Evolutionary conservation across 2,113 vertebrate species (phyloP).

Genomic region (Callospermophilus lateralis): DNA sequence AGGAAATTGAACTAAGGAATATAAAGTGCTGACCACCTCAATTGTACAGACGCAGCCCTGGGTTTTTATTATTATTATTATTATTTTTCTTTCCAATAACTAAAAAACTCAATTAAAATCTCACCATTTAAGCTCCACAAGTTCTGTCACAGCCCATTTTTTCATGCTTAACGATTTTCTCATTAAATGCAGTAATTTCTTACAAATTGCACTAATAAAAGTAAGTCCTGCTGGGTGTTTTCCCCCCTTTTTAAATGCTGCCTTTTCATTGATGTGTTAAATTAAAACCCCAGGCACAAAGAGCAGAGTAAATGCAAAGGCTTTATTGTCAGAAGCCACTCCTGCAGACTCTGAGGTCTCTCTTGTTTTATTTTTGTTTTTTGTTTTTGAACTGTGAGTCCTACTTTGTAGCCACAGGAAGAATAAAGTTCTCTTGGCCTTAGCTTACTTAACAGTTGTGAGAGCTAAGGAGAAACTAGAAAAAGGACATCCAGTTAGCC

Average conservation of each 20-base stretch:
- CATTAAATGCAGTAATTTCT: constrained; percentile 90
- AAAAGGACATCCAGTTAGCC: background rate
- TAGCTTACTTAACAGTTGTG: background rate
- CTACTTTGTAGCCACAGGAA: constrained; percentile 71
- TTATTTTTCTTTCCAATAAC: constrained; percentile 79
- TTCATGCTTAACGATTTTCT: constrained; percentile 89
- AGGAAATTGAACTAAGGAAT: constrained; percentile 9
- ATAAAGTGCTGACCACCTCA: constrained; percentile 54
- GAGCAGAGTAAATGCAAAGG: constrained; percentile 80
- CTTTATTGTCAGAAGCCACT: constrained; percentile 82
- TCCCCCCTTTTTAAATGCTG: constrained; percentile 75
- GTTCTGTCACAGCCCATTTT: constrained; percentile 84
- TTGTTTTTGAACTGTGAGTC: constrained; percentile 64
- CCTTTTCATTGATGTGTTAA: constrained; percentile 90
- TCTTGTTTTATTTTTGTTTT: constrained; percentile 77
- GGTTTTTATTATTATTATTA: constrained; percentile 34
- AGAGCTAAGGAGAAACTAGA: constrained; percentile 46
- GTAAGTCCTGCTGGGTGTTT: constrained; percentile 85
- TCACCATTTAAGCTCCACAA: constrained; percentile 83
- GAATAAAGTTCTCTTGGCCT: constrained; percentile 36
- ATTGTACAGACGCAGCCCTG: constrained; percentile 52
- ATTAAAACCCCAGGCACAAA: constrained; percentile 90
- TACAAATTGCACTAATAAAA: constrained; percentile 89
- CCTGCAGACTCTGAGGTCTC: constrained; percentile 72
- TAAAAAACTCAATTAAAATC: constrained; percentile 85